These are phyloP conservation scores for Volucella inflata DNA, from an alignment of 2,888 invertebrate genomes.

Conservation along the genomic window DNA sequence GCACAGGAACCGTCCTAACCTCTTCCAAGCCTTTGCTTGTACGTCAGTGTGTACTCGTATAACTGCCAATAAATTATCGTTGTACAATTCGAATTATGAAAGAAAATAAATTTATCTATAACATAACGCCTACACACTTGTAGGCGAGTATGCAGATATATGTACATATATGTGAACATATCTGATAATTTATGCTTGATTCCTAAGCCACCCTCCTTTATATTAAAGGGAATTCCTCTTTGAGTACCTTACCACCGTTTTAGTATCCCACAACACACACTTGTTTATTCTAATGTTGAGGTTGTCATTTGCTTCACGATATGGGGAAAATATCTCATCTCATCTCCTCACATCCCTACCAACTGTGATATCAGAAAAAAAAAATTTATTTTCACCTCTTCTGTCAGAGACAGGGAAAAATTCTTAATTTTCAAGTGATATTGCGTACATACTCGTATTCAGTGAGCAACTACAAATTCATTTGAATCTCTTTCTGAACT, in stretches of 20 bases:
- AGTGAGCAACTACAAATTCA: constrained; percentile 61
- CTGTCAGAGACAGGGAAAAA: constrained; percentile 44
- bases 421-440: constrained; percentile 64
- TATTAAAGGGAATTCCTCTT: constrained; percentile 32
- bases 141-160: background rate
- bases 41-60: constrained; percentile 26
- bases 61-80: constrained; percentile 48
- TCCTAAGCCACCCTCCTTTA: background rate
- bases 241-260: constrained; percentile 8
- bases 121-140: constrained; percentile 25
- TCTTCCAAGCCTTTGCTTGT: too few relatives aligned
- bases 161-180: background rate
- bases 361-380: constrained; percentile 18
- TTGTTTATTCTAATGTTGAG: constrained; percentile 64
- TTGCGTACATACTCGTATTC: constrained; percentile 10
- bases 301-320: constrained; percentile 53
- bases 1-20: too few relatives aligned
- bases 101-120: constrained; percentile 56
- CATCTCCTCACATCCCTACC: constrained; percentile 26
- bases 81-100: constrained; percentile 18
- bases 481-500: constrained; percentile 32
- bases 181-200: constrained; percentile 14
- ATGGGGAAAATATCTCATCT: constrained; percentile 39
- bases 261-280: constrained; percentile 30
- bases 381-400: constrained; percentile 62